These are phyloP conservation scores for Eupeodes latifasciatus DNA, from an alignment of 2,888 invertebrate species.

Conservation along the genomic window DNA sequence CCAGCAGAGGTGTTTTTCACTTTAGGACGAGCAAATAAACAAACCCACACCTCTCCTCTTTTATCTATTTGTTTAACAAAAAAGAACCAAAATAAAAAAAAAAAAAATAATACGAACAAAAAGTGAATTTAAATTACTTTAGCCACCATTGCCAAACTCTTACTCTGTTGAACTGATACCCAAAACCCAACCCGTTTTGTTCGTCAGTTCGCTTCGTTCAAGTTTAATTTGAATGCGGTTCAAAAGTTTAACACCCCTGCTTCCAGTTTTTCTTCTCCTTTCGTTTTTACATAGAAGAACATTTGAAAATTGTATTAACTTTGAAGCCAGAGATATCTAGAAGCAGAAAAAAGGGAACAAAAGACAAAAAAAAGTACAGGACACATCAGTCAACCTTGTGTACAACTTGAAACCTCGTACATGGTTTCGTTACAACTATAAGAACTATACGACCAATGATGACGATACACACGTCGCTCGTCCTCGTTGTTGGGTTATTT, in stretches of 20 bases:
- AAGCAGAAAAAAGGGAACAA: slow-evolving; percentile 16
- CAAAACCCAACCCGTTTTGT: slow-evolving; percentile 11
- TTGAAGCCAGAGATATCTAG: slow-evolving; percentile 21
- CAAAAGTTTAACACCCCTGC: slow-evolving; percentile 70
- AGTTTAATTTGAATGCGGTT: slow-evolving; percentile 73
- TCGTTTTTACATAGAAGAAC: neutral
- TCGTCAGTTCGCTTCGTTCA: slow-evolving; percentile 22
- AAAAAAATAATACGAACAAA: slow-evolving; percentile 42
- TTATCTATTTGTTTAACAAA: slow-evolving; percentile 30
- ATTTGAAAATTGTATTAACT: slow-evolving; percentile 62
- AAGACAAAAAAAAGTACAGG: slow-evolving; percentile 32
- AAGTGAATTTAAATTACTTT: slow-evolving; percentile 76
- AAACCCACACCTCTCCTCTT: slow-evolving; percentile 18
- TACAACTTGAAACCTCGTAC: slow-evolving; percentile 61
- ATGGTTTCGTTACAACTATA: slow-evolving; percentile 39
- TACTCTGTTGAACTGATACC: slow-evolving; percentile 20
- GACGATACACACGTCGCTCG: neutral
- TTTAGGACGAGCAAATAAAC: slow-evolving; percentile 15
- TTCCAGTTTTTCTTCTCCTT: neutral
- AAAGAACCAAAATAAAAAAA: slow-evolving; percentile 47
- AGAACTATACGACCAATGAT: neutral
- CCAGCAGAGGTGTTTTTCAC: slow-evolving; percentile 4
- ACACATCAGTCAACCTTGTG: slow-evolving; percentile 74
- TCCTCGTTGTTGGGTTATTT: slow-evolving; percentile 26
- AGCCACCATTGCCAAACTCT: slow-evolving; percentile 61